A percentile compares a stretch with the other conserved stretches of the same genome.
Conservation (phyloP, 2,113 vertebrate species). For the Centrocercus urophasianus region DNA sequence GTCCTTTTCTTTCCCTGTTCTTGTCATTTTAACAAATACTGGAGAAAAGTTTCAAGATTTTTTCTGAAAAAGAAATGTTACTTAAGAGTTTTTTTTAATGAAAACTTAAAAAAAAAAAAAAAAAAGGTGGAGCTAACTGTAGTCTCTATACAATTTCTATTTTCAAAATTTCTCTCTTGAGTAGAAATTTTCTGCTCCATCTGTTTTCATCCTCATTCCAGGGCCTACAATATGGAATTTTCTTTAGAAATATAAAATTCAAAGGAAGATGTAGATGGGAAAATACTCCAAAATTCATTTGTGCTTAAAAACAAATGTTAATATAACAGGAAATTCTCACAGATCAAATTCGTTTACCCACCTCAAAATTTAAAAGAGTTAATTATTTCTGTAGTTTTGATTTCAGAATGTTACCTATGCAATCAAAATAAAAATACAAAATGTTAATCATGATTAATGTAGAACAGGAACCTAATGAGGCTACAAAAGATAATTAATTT, state of each 20-base stretch:
- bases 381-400: slow-evolving; percentile 3
- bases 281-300: neutral
- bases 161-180: neutral
- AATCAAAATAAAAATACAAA: slow-evolving; percentile 62
- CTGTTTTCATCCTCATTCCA: neutral
- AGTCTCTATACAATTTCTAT: neutral
- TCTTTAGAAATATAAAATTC: neutral
- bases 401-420: slow-evolving; percentile 21
- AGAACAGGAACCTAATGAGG: slow-evolving; percentile 26
- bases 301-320: neutral
- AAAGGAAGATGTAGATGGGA: neutral
- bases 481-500: slow-evolving; percentile 38
- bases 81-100: neutral
- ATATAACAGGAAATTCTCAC: neutral
- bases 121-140: neutral
- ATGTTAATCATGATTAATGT: slow-evolving; percentile 23
- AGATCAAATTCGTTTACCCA: neutral
- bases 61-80: neutral
- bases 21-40: neutral
- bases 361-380: neutral
- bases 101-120: neutral
- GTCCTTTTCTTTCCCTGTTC: neutral
- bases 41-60: neutral
- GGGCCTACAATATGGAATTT: neutral
- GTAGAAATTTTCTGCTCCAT: neutral